Evolutionary conservation across 2,797 vertebrate genomes (phyloP).

Genomic region (Lacerta agilis): DNA sequence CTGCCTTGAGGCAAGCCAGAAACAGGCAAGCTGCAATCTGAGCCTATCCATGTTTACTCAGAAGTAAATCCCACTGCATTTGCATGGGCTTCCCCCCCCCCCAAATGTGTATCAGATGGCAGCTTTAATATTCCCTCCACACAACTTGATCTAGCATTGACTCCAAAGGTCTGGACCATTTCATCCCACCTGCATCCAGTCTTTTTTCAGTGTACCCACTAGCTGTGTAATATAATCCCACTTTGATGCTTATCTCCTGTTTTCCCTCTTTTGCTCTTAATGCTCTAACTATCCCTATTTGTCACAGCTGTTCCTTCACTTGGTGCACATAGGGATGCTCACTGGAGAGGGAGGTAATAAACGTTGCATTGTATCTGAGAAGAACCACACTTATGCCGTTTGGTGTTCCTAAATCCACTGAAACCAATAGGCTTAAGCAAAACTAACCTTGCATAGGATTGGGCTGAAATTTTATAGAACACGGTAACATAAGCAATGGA

Average conservation of each 20-base stretch:
- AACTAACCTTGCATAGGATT: not conserved
- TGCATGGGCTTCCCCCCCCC: not conserved
- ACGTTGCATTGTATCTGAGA: not conserved
- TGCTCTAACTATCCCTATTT: not conserved
- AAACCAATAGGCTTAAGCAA: not conserved
- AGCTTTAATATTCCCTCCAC: not conserved
- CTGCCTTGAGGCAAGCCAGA: not conserved
- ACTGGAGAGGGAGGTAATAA: not conserved
- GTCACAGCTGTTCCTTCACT: not conserved
- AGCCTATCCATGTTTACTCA: slow-evolving; percentile 8
- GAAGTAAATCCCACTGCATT: not conserved
- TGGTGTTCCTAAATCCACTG: not conserved
- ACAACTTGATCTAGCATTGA: slow-evolving; percentile 4
- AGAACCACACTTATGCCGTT: not conserved
- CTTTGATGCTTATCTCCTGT: slow-evolving; percentile 3
- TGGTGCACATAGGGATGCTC: not conserved
- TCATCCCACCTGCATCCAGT: slow-evolving; percentile 10
- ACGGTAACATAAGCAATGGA: not conserved
- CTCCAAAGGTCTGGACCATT: not conserved
- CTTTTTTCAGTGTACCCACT: not conserved
- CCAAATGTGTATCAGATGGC: not conserved
- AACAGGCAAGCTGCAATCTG: not conserved
- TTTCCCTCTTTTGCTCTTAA: not conserved
- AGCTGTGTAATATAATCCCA: not conserved
- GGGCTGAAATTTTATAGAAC: not conserved